Base-by-base conservation (phyloP, 2,797 vertebrate species). In the Petrocephalus schoutedeni region DNA sequence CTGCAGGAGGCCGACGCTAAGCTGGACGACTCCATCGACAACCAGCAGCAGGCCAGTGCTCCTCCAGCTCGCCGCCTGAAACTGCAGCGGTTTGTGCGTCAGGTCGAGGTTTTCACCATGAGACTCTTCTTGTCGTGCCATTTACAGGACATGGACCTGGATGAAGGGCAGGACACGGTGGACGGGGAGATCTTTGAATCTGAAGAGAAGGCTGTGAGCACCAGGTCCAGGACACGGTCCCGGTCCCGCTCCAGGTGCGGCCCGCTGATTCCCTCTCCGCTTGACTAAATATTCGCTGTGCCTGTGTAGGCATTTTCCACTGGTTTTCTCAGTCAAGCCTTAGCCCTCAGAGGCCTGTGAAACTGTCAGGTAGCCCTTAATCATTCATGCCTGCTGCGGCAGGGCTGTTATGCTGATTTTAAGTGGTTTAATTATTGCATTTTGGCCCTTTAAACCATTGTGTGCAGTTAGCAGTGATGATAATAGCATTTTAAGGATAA, bases 101-200 rank as follows among this genome's bases (percentile, higher is more conserved):
- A 19, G 51, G 12, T 23, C 2, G 5, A 71, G 49, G 21, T 84
- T 84, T 56, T 84, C n/a, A 56, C 23, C 4, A 4, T 49, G 82
- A 32, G 53, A 28, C 23, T 45, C 28, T 16, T 58, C 8, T 5
- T 32, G 21, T 84, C 45, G 21, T 14, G 49, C 82, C 45, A 16
- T 90, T 89, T 88, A 67, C 89, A 99, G 98, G 98, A 99, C 91
- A 99, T 99, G 98, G 98, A 99, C 90, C 95, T 99, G 89, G 98
- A 99, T 49, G 98, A 99, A 92, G 97, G 96, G 64, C 98, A 98
- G 16, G 98, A 99, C 89, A 95, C 95, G 74, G 95, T 96, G 89
- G 98, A 98, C 90, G 97, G 97, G 89, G 98, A 99, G 91, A 95
- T 95, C 89, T 98, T 98, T 94, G 98, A 99, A 89, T 93, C 96